Evolutionary conservation across 2,888 invertebrate genomes (phyloP).

Genomic region (Macropis europaea): DNA sequence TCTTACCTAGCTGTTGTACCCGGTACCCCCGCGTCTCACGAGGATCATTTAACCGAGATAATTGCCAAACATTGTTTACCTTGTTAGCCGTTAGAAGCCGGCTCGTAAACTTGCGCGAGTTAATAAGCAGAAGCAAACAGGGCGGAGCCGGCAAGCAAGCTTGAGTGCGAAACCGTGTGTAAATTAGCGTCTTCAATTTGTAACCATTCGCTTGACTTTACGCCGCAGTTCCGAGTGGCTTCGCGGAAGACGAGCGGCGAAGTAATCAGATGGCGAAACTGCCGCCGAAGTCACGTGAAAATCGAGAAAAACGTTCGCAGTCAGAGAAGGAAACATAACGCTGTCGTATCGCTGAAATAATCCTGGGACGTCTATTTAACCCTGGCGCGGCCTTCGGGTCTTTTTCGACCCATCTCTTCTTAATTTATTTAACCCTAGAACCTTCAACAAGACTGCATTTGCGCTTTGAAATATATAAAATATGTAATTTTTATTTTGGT

Average conservation of each 20-base stretch:
- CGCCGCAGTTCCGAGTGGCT: constrained; percentile 36
- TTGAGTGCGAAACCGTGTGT: constrained; percentile 75
- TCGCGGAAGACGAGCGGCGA: constrained; percentile 31
- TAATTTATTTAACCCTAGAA: too few species aligned
- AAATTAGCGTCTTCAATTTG: constrained; percentile 79
- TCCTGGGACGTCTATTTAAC: too few species aligned
- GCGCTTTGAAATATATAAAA: too few species aligned
- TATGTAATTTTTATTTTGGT: too few species aligned
- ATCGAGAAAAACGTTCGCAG: too few species aligned
- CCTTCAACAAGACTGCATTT: too few species aligned
- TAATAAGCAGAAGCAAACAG: constrained; percentile 71
- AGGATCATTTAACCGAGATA: constrained; percentile 76
- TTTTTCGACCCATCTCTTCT: too few species aligned
- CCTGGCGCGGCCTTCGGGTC: too few species aligned
- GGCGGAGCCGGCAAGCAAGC: constrained; percentile 39
- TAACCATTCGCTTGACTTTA: constrained; percentile 68
- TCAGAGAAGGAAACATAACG: too few species aligned
- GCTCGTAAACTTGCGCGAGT: constrained; percentile 74
- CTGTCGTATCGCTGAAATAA: too few species aligned
- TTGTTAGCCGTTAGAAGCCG: constrained; percentile 75
- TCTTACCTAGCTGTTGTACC: constrained; percentile 37
- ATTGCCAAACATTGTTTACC: constrained; percentile 79
- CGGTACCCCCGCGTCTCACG: constrained; percentile 57
- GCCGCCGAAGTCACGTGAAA: neutral
- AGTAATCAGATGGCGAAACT: constrained; percentile 19